Evolutionary conservation across 1,140 invertebrate genomes (phyloP).

Genomic region (Drosophila saltans): DNA sequence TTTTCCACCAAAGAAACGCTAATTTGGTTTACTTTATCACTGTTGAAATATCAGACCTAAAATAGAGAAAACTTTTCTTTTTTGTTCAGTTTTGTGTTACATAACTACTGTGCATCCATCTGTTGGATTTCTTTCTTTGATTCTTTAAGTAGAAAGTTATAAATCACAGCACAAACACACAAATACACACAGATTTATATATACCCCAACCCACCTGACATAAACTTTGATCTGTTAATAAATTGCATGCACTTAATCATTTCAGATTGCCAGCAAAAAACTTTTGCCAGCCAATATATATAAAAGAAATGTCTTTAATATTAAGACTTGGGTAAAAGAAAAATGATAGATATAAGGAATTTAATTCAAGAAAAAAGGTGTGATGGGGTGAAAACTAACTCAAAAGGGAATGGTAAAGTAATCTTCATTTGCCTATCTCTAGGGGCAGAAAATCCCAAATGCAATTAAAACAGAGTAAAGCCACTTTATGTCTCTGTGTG

Average conservation of each 20-base stretch:
- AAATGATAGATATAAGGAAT: conserved; percentile 51
- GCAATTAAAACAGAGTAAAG: conserved; percentile 55
- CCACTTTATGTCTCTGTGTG: conserved; percentile 27
- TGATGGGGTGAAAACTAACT: conserved; percentile 29
- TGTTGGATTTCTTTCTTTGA: conserved; percentile 22
- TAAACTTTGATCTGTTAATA: conserved; percentile 77
- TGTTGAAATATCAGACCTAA: neutral
- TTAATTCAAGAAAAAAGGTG: conserved; percentile 20
- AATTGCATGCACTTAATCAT: conserved; percentile 71
- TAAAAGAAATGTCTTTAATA: conserved; percentile 36
- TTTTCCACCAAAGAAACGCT: too few relatives aligned
- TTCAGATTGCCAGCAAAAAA: conserved; percentile 50
- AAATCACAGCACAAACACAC: conserved; percentile 48
- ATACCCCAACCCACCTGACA: conserved; percentile 28
- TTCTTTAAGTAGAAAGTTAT: conserved; percentile 40
- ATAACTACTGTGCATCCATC: neutral
- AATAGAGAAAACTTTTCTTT: neutral
- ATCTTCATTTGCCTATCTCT: conserved; percentile 13
- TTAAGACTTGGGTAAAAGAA: conserved; percentile 49
- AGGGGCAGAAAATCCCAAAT: conserved; percentile 47
- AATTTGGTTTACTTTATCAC: neutral
- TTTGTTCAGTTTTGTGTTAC: neutral
- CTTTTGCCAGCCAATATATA: conserved; percentile 27
- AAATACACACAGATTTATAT: neutral
- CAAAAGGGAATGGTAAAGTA: conserved; percentile 32